These are phyloP conservation scores for Halocaridina rubra DNA, from an alignment of 2,888 invertebrate genomes.

Conservation along the genomic window DNA sequence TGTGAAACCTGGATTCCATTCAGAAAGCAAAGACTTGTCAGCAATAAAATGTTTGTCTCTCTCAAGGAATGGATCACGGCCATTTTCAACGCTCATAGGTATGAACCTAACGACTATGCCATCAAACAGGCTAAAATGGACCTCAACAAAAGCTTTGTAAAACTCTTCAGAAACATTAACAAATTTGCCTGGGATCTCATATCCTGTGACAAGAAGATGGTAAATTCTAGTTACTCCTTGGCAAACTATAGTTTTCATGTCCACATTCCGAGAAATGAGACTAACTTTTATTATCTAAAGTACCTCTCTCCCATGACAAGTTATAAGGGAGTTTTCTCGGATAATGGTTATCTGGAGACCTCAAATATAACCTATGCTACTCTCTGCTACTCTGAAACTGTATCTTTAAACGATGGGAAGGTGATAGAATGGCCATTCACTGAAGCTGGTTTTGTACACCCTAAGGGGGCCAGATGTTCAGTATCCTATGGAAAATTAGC, in stretches of 20 bases:
- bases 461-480: slow-evolving; percentile 8
- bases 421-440: slow-evolving; percentile 26
- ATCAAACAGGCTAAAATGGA: background rate
- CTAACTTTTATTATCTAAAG: background rate
- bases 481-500: background rate
- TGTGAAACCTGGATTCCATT: slow-evolving; percentile 42
- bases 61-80: slow-evolving; percentile 24
- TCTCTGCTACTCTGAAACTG: background rate
- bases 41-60: slow-evolving; percentile 53
- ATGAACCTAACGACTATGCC: background rate
- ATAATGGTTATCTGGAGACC: background rate
- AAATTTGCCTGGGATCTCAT: background rate
- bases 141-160: background rate
- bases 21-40: background rate
- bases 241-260: slow-evolving; percentile 29
- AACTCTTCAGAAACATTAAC: background rate
- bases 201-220: background rate
- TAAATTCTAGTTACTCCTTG: background rate
- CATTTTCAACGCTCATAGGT: slow-evolving; percentile 12
- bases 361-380: slow-evolving; percentile 30
- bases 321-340: background rate
- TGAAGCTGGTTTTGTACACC: slow-evolving; percentile 18
- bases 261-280: background rate
- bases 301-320: background rate
- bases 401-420: background rate